Percentiles rank a stretch among this genome's conserved stretches.
Conservation (phyloP, 2,113 vertebrate genomes). For the Heptranchias perlo region DNA sequence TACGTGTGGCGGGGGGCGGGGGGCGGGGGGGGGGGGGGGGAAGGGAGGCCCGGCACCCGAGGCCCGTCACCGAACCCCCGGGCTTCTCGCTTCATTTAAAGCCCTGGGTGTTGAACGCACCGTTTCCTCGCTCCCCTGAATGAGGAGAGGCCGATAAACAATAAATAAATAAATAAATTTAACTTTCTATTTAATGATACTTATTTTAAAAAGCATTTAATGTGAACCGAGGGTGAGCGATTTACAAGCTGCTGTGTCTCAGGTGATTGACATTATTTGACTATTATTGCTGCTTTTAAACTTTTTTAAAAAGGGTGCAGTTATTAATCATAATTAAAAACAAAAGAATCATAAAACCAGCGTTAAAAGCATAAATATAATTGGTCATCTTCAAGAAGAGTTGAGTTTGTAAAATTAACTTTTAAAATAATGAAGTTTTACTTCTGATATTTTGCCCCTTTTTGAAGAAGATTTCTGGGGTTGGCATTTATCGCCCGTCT, state of each 20-base stretch:
- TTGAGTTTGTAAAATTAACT: background rate
- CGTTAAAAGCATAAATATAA: background rate
- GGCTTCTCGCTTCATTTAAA: background rate
- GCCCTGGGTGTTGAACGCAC: fast-evolving
- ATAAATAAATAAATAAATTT: too few relatives aligned
- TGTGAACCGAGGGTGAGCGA: too few relatives aligned
- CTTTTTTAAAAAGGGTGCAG: too few relatives aligned
- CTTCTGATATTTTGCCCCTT: background rate
- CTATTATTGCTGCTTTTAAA: too few relatives aligned
- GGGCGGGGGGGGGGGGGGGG: background rate
- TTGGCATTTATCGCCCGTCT: background rate
- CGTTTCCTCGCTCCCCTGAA: conserved; percentile 50
- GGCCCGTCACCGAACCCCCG: conserved; percentile 42
- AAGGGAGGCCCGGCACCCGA: conserved; percentile 21
- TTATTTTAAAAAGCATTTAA: too few relatives aligned
- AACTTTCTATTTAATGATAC: too few relatives aligned
- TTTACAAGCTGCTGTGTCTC: too few relatives aligned
- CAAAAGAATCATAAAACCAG: background rate
- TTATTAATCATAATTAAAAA: background rate
- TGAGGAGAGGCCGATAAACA: background rate
- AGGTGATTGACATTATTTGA: too few relatives aligned
- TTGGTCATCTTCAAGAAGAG: background rate
- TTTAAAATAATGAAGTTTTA: background rate
- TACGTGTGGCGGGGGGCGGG: background rate
- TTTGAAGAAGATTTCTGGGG: background rate